Evolutionary conservation across 2,888 invertebrate genomes (phyloP).

Genomic region (Epirrita christyi): DNA sequence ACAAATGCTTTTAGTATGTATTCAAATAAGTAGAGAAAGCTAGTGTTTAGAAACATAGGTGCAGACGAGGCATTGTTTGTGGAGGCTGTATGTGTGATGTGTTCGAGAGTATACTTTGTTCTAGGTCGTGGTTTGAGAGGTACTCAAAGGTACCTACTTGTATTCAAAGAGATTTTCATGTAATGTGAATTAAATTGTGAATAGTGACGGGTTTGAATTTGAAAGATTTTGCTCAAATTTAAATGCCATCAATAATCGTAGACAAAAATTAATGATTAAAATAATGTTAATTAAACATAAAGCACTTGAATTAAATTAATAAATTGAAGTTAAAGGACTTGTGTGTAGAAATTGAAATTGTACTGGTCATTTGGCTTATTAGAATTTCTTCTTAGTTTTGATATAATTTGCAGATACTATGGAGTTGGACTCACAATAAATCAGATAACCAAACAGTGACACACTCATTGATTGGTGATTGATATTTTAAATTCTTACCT

Average conservation of each 20-base stretch:
- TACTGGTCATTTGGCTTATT: too few species aligned
- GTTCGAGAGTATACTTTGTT: slow-evolving; percentile 21
- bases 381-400: too few species aligned
- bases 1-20: slow-evolving; percentile 37
- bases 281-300: too few species aligned
- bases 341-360: too few species aligned
- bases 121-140: slow-evolving; percentile 17
- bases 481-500: slow-evolving; percentile 54
- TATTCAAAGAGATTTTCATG: background rate
- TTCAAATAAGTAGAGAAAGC: slow-evolving; percentile 54
- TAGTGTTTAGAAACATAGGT: slow-evolving; percentile 49
- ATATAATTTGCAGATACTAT: too few species aligned
- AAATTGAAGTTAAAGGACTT: too few species aligned
- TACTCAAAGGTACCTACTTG: background rate
- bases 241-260: too few species aligned
- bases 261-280: too few species aligned
- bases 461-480: background rate
- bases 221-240: too few species aligned
- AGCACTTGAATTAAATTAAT: too few species aligned
- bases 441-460: too few species aligned
- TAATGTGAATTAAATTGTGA: background rate
- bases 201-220: too few species aligned
- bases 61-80: slow-evolving; percentile 47
- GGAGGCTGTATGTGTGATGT: slow-evolving; percentile 33
- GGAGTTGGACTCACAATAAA: background rate